phyloP scores from a whole-genome alignment of 1,140 invertebrate genomes.

The Drosophila eugracilis region DNA sequence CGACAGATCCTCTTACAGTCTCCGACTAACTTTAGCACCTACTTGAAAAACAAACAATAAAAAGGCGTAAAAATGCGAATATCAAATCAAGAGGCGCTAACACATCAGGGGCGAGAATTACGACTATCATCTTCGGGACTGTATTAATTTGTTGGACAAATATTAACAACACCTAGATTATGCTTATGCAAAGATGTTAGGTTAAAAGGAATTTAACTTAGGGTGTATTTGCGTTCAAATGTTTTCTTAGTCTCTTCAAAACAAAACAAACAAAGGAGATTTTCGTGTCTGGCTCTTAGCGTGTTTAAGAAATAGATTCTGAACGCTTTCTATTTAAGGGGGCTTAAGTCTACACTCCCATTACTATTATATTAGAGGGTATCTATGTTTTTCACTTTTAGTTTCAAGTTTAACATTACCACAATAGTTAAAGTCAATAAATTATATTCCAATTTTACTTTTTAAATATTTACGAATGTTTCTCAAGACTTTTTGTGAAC shows the following conservation, averaged over 20 bases:
- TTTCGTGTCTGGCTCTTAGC: background rate
- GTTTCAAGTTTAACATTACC: too few relatives aligned
- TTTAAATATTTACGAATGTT: too few relatives aligned
- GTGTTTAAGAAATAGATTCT: conserved; percentile 2
- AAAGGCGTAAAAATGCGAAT: conserved; percentile 23
- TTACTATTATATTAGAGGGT: too few relatives aligned
- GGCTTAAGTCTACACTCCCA: too few relatives aligned
- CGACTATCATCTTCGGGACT: conserved; percentile 6
- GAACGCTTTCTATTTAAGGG: background rate
- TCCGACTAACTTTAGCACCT: conserved; percentile 61
- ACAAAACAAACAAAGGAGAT: conserved; percentile 26
- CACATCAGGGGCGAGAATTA: conserved; percentile 18
- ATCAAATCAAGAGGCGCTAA: conserved; percentile 32
- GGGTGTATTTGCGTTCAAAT: conserved; percentile 8
- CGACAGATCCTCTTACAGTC: conserved; percentile 34
- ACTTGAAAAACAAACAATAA: conserved; percentile 33
- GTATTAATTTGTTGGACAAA: conserved; percentile 38
- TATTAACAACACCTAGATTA: conserved; percentile 37
- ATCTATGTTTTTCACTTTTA: too few relatives aligned
- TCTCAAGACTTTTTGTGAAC: background rate
- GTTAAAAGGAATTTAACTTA: background rate
- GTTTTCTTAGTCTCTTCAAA: background rate
- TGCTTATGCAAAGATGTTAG: conserved; percentile 48
- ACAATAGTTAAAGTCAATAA: too few relatives aligned
- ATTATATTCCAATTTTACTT: too few relatives aligned